Evolutionary conservation across 2,113 vertebrate species (phyloP).

Genomic region (Cololabis saira): DNA sequence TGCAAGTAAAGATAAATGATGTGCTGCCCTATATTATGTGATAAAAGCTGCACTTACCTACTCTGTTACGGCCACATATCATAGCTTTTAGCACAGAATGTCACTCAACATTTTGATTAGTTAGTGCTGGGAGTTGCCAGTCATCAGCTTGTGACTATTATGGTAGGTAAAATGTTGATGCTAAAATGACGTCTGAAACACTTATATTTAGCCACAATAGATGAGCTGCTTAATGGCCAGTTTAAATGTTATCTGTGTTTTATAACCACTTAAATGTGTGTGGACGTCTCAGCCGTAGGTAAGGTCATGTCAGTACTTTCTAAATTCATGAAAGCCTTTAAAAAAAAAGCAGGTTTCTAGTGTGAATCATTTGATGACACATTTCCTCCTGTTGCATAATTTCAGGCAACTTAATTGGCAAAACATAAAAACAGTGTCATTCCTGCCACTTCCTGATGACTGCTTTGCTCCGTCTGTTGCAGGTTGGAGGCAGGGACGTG

Average conservation of each 20-base stretch:
- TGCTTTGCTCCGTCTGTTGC: slow-evolving; percentile 49
- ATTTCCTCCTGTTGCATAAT: slow-evolving; percentile 42
- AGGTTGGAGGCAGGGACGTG: slow-evolving; percentile 58
- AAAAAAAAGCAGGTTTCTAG: slow-evolving; percentile 33
- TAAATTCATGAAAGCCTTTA: slow-evolving; percentile 35
- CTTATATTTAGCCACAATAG: neutral
- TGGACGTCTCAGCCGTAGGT: too few species aligned
- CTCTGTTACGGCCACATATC: slow-evolving; percentile 12
- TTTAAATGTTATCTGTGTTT: neutral
- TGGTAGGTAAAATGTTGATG: slow-evolving; percentile 5
- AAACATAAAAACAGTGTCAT: slow-evolving; percentile 58
- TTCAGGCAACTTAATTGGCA: slow-evolving; percentile 52
- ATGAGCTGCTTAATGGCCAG: neutral
- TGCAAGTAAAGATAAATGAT: slow-evolving; percentile 8
- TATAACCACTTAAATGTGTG: too few species aligned
- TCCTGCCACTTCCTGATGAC: slow-evolving; percentile 68
- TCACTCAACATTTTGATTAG: slow-evolving; percentile 17
- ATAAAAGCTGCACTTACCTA: slow-evolving; percentile 25
- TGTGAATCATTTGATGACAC: slow-evolving; percentile 53
- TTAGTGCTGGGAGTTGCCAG: slow-evolving; percentile 15
- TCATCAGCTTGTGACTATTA: slow-evolving; percentile 16
- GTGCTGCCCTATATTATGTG: slow-evolving; percentile 4
- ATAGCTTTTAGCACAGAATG: slow-evolving; percentile 7
- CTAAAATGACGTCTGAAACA: neutral
- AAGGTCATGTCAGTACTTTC: neutral